Evolutionary conservation across 2,797 vertebrate genomes (phyloP), one percentile per base, ranked within the genome.

Genomic region (Sparidentex hasta): DNA sequence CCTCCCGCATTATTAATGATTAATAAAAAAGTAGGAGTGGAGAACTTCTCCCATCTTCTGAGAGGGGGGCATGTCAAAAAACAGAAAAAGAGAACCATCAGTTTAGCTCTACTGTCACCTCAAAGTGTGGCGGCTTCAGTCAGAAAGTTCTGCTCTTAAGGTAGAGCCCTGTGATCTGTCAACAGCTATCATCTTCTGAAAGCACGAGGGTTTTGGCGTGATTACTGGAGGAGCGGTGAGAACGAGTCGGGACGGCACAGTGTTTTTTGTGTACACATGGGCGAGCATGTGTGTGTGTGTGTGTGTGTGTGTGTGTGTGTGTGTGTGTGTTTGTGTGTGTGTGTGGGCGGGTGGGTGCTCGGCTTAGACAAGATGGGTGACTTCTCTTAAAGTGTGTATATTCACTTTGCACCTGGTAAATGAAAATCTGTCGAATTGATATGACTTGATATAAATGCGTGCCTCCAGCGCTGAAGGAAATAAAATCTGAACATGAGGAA

Each of bases 171-270:
- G 25, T 67, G 71, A 81, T 82, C 80, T 83, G 76, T 83, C 71
- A 74, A 81, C 78, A 74, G 52, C 64, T 56, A 75, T 81, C 70
- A 78, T 79, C 65, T 56, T 48, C 74, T 65, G 21, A 81, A 77
- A 71, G 51, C 67, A 46, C 25, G 0, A 7, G 13, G 20, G 84
- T 66, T 81, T 72, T 55, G 23, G 38, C 71, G 48, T 71, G 54
- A 74, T 70, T 78, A 73, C 48, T 74, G 41, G 20, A 65, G 69
- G 38, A 71, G 73, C 71, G 71, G 77, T 74, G 58, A 66, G 57
- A 59, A 55, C 48, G 61, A 65, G 67, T 64, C 5, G 5, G 62
- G 68, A 85, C 38, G 9, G 9, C 38, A 38, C 38, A 38, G 1
- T 38, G 38, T 44, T 46, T 70, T 70, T 51, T 69, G 41, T 67